Evolutionary conservation across 2,888 invertebrate genomes (phyloP), one percentile per base, ranked within the genome.

Genomic region (Melolontha melolontha): DNA sequence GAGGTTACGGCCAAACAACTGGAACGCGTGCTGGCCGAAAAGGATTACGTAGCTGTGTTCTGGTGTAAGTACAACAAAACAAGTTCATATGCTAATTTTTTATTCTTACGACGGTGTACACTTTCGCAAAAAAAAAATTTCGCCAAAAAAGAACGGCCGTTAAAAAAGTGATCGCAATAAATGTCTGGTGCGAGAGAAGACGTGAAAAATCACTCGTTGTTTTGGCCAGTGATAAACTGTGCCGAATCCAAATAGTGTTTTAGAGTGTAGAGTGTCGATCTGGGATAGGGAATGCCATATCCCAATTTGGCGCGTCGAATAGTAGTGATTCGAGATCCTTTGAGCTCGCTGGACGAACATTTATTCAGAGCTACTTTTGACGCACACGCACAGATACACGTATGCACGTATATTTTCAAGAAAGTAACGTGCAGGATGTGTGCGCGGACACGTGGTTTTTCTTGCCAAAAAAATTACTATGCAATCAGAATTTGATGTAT

Each of bases 41-140:
- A 95, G 90, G 95, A 95, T 87, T 95, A 93, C 88, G 94, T 96
- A 84, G 95, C 95, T 84, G 95, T 95, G 86, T 95, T 93, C 87
- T 96, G 95, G 94, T 96, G 95, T 96, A 92, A 95, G 95, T 94
- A 87, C 22, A 10, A 12, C 50, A 42, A 66, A 22, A 63, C 39
- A 50, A 63, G 12, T 14, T 29, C 51, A n/a, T n/a, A n/a, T 7
- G 41, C 55, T 34, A 1, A 8, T 34, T 34, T 10, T 34, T 34
- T 10, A 34, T 34, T 41, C 47, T 44, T 8, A 66, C 57, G 63
- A 6, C 44, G 12, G 44, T 16, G 12, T n/a, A n/a, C n/a, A n/a
- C 41, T 44, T 44, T 44, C 11, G 34, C 40, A 66, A 64, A 62
- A 63, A 64, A 62, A 63, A 51, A 40, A 42, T 65, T 40, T 39